phyloP scores from a whole-genome alignment of 2,888 invertebrate species.

The Drosophila affinis region DNA sequence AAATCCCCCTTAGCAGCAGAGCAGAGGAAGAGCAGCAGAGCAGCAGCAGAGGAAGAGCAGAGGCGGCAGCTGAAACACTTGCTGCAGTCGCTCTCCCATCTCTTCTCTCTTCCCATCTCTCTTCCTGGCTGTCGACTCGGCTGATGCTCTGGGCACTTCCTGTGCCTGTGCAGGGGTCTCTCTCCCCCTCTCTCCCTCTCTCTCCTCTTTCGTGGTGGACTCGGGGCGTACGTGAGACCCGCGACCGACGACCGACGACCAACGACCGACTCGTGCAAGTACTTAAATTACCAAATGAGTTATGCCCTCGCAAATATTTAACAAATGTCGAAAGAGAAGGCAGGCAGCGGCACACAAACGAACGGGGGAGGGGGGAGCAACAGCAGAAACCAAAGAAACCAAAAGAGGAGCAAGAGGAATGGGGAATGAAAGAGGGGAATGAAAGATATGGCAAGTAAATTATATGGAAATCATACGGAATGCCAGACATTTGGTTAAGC shows the following conservation, averaged over 20 bases:
- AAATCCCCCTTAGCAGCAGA: slow-evolving; percentile 23
- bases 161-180: slow-evolving; percentile 16
- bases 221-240: slow-evolving; percentile 27
- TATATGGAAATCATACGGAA: not conserved
- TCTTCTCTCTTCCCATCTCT: not conserved
- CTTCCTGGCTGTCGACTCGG: not conserved
- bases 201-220: not conserved
- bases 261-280: slow-evolving; percentile 33
- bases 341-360: not conserved
- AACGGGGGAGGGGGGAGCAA: no score
- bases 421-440: not conserved
- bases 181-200: not conserved
- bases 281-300: slow-evolving; percentile 66
- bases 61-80: slow-evolving; percentile 37
- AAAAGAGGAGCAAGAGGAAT: not conserved
- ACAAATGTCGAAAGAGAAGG: slow-evolving; percentile 27
- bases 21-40: slow-evolving; percentile 27
- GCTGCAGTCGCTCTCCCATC: slow-evolving; percentile 11
- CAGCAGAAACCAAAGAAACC: not conserved
- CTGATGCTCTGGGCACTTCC: slow-evolving; percentile 6
- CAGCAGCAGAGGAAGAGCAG: slow-evolving; percentile 13
- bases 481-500: not conserved
- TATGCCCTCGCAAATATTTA: slow-evolving; percentile 51
- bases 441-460: not conserved
- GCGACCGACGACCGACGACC: slow-evolving; percentile 34